Base-by-base conservation (phyloP, 2,113 vertebrate species). In the Haplochromis burtoni region DNA sequence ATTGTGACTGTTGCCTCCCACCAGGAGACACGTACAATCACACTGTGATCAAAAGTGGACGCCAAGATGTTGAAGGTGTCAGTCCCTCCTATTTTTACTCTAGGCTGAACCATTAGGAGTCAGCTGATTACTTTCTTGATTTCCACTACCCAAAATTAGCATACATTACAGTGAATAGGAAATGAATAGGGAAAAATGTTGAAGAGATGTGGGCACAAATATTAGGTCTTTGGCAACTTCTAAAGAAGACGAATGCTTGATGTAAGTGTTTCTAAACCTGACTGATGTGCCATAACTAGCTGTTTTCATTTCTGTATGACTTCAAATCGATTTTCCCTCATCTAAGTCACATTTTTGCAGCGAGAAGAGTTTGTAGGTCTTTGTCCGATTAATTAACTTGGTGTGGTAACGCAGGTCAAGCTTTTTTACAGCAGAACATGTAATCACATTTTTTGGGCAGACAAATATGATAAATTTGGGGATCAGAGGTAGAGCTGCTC, bases 401-500 rank as follows among this genome's bases (percentile, higher is more conserved):
- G 8, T 45, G 40, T 73, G 21, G 14, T 9, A 68, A 14, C 1
- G 54, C 16, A 0, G 33, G 47, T 42, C 4, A 10, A 10, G 1
- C 10, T 13, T 49, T n/a, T 49, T 81, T 21, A 26, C 16, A 81
- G 53, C 31, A 81, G 14, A 73, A 85, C 21, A 61, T 12, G 40
- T 31, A 55, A 63, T 21, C 5, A 5, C 10, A 47, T 73, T 14
- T 86, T 71, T n/a, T 5, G 5, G 10, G 29, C 10, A 3, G 66
- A 76, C 26, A 54, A 47, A 40, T 10, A 10, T 47, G 71, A 21
- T 40, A 68, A 68, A 68, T 68, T 40, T 0, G 63, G 11, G 19
- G 19, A 66, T 38, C 35, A 24, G n/a, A 40, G 35, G 0, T 68
- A 14, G 7, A 68, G 63, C 0, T 38, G 35, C 7, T 68, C n/a